Evolutionary conservation across 2,888 invertebrate genomes (phyloP).

Genomic region (Drosophila maculinotata): DNA sequence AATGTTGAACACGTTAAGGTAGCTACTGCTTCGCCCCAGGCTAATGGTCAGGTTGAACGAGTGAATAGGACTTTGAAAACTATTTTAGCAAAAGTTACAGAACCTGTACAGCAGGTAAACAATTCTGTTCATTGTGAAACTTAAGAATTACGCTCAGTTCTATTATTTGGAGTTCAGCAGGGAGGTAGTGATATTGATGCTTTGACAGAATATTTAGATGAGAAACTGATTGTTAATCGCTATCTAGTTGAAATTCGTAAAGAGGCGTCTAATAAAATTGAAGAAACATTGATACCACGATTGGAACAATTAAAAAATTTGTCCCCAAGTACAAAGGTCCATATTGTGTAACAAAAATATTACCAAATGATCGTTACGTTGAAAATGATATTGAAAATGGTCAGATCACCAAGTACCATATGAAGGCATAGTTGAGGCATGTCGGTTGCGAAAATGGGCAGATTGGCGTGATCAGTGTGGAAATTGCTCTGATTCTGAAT

Average conservation of each 20-base stretch:
- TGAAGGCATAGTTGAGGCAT: background rate
- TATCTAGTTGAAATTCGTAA: no score
- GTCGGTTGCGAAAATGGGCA: background rate
- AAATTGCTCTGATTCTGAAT: background rate
- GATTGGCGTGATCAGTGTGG: constrained; percentile 1
- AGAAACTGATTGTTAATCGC: background rate
- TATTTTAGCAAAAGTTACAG: no score
- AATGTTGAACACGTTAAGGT: no score
- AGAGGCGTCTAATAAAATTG: no score
- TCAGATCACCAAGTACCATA: background rate
- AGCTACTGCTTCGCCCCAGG: no score
- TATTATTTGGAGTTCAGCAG: no score
- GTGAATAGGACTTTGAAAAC: no score
- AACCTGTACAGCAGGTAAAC: background rate
- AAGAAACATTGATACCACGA: background rate
- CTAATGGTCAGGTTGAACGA: no score
- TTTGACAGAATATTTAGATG: background rate
- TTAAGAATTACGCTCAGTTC: background rate
- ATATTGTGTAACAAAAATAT: background rate
- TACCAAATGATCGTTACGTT: constrained; percentile 2
- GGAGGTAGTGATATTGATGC: background rate
- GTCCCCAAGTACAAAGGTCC: constrained; percentile 4
- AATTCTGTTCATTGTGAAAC: background rate
- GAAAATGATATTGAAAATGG: constrained; percentile 4
- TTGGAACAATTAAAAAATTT: constrained; percentile 5